These are phyloP conservation scores for Colaptes auratus DNA, from an alignment of 2,113 vertebrate species.

Conservation along the genomic window DNA sequence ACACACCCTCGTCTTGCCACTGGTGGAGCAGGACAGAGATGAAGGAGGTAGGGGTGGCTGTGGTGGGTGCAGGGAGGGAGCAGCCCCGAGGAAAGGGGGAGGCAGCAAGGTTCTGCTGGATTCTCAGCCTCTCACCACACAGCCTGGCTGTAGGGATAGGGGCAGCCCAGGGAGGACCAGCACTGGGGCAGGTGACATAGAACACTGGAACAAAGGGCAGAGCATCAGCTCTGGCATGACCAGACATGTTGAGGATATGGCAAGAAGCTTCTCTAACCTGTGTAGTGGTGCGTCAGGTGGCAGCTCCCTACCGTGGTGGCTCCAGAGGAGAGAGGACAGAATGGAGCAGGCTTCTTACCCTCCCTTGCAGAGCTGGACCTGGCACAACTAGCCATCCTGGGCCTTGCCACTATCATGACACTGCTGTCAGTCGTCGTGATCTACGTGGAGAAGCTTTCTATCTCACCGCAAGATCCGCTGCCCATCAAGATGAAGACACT, in stretches of 20 bases:
- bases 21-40: not conserved
- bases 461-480: slow-evolving; percentile 75
- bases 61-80: not conserved
- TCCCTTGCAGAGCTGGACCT: slow-evolving; percentile 56
- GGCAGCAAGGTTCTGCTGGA: not conserved
- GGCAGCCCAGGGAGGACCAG: not conserved
- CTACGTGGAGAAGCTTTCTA: slow-evolving; percentile 71
- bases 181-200: not conserved
- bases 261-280: not conserved
- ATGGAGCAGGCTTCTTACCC: not conserved
- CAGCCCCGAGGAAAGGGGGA: not conserved
- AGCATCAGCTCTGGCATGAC: not conserved
- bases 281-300: rapidly evolving
- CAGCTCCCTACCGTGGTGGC: not conserved
- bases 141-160: not conserved
- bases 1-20: not conserved
- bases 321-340: not conserved
- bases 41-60: not conserved
- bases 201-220: rapidly evolving
- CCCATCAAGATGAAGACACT: slow-evolving; percentile 78
- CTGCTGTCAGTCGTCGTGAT: slow-evolving; percentile 66
- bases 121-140: not conserved
- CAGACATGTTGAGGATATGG: rapidly evolving
- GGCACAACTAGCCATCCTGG: slow-evolving; percentile 55
- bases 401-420: slow-evolving; percentile 64